Evolutionary conservation across 2,113 vertebrate species (phyloP).

Genomic region (Fregetta grallaria): DNA sequence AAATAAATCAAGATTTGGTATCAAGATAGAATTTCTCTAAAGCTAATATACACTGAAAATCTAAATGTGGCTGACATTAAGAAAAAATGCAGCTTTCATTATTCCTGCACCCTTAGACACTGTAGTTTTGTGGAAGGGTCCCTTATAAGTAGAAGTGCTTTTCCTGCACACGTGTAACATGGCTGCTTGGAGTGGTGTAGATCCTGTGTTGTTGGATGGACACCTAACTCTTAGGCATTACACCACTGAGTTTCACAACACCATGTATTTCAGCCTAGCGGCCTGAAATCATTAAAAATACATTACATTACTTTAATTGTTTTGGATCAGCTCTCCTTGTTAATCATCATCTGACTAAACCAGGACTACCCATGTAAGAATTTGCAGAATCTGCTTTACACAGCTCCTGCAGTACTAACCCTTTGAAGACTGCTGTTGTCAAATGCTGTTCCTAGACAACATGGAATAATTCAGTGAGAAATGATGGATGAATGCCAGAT

Average conservation of each 20-base stretch:
- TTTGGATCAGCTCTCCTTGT: background rate
- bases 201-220: background rate
- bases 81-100: background rate
- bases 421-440: conserved; percentile 26
- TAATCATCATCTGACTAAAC: background rate
- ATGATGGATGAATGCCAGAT: background rate
- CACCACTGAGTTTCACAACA: background rate
- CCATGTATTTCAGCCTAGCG: background rate
- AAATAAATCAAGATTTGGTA: background rate
- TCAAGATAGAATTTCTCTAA: background rate
- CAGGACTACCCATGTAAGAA: background rate
- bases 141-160: background rate
- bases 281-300: background rate
- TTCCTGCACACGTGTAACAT: rapidly evolving
- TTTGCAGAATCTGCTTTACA: background rate
- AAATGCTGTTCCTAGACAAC: background rate
- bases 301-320: background rate
- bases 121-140: background rate
- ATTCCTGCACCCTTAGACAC: background rate
- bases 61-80: background rate
- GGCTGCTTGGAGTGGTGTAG: background rate
- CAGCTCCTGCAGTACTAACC: background rate
- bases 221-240: background rate
- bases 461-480: conserved; percentile 7
- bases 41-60: background rate